These are phyloP conservation scores for Bettongia penicillata DNA, from an alignment of 2,113 vertebrate species.

Conservation along the genomic window DNA sequence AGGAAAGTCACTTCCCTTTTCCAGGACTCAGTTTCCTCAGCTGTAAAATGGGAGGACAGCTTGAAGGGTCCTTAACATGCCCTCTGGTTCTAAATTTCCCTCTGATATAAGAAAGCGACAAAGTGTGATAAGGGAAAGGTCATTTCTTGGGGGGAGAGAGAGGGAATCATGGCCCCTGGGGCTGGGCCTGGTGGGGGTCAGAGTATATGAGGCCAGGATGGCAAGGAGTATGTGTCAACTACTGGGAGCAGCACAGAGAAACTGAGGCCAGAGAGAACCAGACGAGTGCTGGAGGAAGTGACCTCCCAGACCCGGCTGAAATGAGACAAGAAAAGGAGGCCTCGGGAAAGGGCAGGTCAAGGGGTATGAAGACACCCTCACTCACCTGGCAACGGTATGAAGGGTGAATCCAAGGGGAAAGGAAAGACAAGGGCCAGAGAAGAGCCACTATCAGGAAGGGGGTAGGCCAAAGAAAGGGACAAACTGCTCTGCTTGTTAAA, in stretches of 20 bases:
- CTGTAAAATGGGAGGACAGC: not conserved
- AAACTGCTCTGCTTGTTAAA: not conserved
- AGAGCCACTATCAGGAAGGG: not conserved
- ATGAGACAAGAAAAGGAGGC: not conserved
- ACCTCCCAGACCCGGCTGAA: too few species aligned
- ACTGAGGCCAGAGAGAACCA: not conserved
- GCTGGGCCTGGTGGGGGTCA: too few species aligned
- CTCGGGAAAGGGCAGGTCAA: not conserved
- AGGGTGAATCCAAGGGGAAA: not conserved
- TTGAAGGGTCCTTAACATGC: not conserved
- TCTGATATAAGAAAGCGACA: not conserved
- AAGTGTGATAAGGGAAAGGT: not conserved
- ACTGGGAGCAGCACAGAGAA: not conserved
- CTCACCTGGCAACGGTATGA: not conserved
- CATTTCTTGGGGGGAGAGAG: not conserved
- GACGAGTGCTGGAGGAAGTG: too few species aligned
- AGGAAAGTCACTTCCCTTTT: too few species aligned
- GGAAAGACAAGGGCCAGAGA: not conserved
- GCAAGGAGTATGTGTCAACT: not conserved
- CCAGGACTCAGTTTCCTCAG: not conserved
- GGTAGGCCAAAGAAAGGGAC: rapidly evolving
- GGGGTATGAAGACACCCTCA: not conserved
- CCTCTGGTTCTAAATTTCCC: not conserved
- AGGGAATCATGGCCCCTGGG: not conserved
- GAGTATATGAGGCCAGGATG: not conserved